Conservation (phyloP, 2,113 vertebrate species). For the Pygoscelis adeliae region DNA sequence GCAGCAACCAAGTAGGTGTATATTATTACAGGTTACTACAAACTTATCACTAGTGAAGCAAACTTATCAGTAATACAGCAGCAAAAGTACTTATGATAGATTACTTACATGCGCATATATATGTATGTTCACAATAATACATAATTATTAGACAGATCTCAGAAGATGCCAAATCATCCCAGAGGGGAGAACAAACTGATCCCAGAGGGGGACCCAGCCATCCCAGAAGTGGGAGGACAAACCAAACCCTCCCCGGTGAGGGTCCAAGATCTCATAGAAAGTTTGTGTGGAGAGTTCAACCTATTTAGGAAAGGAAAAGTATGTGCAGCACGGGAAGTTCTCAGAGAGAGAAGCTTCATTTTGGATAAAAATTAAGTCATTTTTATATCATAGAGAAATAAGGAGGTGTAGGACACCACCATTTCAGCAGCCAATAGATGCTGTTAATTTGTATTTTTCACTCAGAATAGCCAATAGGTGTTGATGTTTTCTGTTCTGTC, state of each 20-base stretch:
- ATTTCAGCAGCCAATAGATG: background rate
- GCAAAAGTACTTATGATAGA: background rate
- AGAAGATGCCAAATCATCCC: background rate
- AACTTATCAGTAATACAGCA: background rate
- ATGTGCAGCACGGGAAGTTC: fast-evolving
- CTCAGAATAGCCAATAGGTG: background rate
- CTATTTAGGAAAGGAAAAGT: background rate
- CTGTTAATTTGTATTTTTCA: background rate
- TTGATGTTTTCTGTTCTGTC: background rate
- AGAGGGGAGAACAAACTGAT: too few species aligned
- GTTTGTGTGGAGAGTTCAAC: background rate
- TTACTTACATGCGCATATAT: background rate
- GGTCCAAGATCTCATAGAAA: background rate
- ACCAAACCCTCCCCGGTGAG: fast-evolving
- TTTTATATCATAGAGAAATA: background rate
- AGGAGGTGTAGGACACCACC: background rate
- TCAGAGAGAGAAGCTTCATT: background rate
- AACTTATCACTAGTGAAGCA: background rate
- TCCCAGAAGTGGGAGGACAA: background rate
- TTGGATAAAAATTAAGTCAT: background rate
- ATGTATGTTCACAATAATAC: background rate
- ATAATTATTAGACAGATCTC: background rate
- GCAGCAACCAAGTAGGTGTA: background rate
- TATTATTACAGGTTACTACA: background rate
- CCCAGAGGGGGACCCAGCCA: background rate